Conservation (phyloP, 2,888 invertebrate species). For the Lutraria lutraria region DNA sequence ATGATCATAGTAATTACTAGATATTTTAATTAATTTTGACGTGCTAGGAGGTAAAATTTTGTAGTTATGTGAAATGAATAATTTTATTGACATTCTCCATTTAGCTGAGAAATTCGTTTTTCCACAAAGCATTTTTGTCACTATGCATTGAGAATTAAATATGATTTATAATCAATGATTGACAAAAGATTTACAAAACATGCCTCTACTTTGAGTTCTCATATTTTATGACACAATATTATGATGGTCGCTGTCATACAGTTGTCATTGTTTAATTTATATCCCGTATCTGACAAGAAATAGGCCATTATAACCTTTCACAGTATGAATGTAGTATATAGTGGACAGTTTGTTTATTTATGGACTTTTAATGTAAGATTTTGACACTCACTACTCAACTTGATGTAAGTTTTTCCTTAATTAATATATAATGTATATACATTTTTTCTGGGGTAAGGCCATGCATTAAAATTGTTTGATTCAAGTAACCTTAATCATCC, state of each 20-base stretch:
- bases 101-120: no score
- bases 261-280: neutral
- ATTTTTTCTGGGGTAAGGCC: no score
- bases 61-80: no score
- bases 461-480: no score
- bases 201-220: neutral
- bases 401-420: no score
- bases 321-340: neutral
- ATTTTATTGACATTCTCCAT: no score
- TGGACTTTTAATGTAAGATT: conserved; percentile 13
- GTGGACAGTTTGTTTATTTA: neutral
- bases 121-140: no score
- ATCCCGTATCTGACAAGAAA: neutral
- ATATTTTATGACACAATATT: neutral
- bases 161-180: neutral
- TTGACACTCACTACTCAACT: neutral
- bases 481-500: no score
- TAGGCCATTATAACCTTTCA: neutral
- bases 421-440: no score
- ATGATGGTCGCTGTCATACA: neutral
- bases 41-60: no score
- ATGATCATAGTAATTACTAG: no score
- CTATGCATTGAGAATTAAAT: neutral
- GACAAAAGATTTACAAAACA: neutral
- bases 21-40: no score